Evolutionary conservation across 2,113 vertebrate genomes (phyloP).

Genomic region (Eleginops maclovinus): DNA sequence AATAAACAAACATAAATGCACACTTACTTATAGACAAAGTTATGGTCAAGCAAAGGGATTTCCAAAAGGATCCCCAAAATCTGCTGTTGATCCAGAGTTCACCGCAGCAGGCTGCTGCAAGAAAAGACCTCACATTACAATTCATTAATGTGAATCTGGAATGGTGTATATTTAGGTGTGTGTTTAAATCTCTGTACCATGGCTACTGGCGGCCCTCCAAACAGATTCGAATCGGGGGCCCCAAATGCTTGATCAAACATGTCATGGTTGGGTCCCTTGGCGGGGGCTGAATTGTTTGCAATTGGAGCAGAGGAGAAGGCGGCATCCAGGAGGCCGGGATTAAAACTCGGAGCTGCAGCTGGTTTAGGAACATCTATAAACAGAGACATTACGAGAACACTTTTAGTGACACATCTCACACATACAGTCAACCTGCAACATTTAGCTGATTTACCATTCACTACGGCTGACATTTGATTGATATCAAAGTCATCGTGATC

Average conservation of each 20-base stretch:
- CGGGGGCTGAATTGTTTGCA: conserved; percentile 41
- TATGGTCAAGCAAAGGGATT: conserved; percentile 90
- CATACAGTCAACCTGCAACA: background rate
- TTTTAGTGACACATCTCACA: conserved; percentile 2
- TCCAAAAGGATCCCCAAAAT: conserved; percentile 87
- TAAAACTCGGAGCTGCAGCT: conserved; percentile 54
- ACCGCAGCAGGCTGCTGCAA: conserved; percentile 52
- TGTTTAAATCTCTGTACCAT: conserved; percentile 74
- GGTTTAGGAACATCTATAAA: conserved; percentile 82
- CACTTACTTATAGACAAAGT: conserved; percentile 49
- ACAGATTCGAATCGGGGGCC: conserved; percentile 72
- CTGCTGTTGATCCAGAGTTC: conserved; percentile 69
- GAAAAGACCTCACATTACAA: background rate
- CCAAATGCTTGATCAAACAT: conserved; percentile 88
- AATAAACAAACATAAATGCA: background rate
- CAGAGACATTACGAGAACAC: background rate
- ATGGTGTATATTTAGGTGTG: background rate
- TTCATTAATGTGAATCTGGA: background rate
- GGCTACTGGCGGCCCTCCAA: conserved; percentile 73
- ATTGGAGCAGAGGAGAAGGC: conserved; percentile 66
- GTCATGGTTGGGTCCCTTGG: conserved; percentile 50
- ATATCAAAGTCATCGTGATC: conserved; percentile 86
- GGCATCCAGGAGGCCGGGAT: conserved; percentile 60
- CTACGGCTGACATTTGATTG: conserved; percentile 78
- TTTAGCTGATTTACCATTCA: conserved; percentile 72